phyloP scores from a whole-genome alignment of 2,113 vertebrate species.

The Oncorhynchus mykiss region DNA sequence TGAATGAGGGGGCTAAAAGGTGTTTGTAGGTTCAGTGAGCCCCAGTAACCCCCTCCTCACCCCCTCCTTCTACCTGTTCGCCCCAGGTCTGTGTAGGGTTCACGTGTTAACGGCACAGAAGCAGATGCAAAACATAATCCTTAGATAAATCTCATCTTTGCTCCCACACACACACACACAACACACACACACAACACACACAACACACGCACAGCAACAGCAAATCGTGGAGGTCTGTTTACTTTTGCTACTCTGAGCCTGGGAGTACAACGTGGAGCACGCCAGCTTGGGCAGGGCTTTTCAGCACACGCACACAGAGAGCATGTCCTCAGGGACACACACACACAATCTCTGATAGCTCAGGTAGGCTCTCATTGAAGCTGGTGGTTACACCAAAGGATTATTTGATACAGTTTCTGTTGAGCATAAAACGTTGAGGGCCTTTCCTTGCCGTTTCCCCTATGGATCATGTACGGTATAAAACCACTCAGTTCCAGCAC shows the following conservation, averaged over 20 bases:
- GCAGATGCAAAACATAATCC: slow-evolving; percentile 67
- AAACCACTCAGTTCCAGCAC: too few relatives aligned
- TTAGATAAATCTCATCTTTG: slow-evolving; percentile 63
- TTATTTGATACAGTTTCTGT: neutral
- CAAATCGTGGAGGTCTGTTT: too few relatives aligned
- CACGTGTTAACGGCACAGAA: slow-evolving; percentile 43
- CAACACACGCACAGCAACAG: neutral
- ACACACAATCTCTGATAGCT: neutral
- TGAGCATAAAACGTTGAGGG: too few relatives aligned
- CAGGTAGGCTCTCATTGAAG: slow-evolving; percentile 3
- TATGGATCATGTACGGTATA: too few relatives aligned
- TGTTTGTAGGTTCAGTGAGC: neutral
- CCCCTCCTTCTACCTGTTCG: slow-evolving; percentile 6
- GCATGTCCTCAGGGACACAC: too few relatives aligned
- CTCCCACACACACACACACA: slow-evolving; percentile 12
- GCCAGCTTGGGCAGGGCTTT: too few relatives aligned
- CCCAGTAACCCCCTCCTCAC: slow-evolving; percentile 5
- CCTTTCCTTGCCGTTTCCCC: too few relatives aligned
- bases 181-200: neutral
- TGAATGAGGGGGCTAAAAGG: slow-evolving; percentile 34
- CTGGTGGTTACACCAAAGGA: slow-evolving; percentile 13
- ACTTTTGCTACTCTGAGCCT: too few relatives aligned
- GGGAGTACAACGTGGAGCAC: too few relatives aligned
- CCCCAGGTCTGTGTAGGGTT: neutral
- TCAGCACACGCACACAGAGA: too few relatives aligned